Conservation (phyloP, 2,888 invertebrate species). For the Sarcophaga caerulescens region DNA sequence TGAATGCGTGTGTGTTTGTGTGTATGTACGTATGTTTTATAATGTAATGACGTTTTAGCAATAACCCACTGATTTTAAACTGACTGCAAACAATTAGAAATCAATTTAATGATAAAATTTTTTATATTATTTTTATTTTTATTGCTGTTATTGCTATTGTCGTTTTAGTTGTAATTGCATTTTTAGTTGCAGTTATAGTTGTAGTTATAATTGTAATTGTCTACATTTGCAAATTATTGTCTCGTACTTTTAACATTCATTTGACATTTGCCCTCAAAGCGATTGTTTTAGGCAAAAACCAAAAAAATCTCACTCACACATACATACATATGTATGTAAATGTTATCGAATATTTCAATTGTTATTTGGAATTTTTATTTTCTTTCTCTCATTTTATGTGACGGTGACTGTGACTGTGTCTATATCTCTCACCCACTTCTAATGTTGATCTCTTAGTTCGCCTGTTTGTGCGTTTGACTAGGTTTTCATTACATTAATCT, state of each 20-base stretch:
- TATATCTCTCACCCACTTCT: background rate
- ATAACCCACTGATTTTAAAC: slow-evolving; percentile 58
- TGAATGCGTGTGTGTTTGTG: slow-evolving; percentile 10
- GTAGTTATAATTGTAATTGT: slow-evolving; percentile 26
- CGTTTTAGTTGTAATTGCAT: slow-evolving; percentile 37
- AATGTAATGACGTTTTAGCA: slow-evolving; percentile 54
- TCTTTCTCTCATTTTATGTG: background rate
- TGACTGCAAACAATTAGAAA: slow-evolving; percentile 60
- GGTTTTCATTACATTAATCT: slow-evolving; percentile 37
- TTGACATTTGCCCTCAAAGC: slow-evolving; percentile 9
- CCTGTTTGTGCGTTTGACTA: background rate
- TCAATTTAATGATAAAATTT: slow-evolving; percentile 48
- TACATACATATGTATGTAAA: too few species aligned
- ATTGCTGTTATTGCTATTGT: slow-evolving; percentile 33
- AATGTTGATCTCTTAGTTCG: background rate
- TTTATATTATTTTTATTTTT: background rate
- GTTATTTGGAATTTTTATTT: background rate
- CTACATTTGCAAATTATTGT: background rate
- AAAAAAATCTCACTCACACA: background rate
- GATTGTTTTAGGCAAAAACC: background rate
- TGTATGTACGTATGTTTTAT: background rate
- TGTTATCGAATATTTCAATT: background rate
- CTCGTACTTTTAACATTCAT: background rate
- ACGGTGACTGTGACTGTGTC: background rate
- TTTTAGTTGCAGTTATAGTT: slow-evolving; percentile 15